Conservation (phyloP, 2,797 vertebrate species). For the Anguilla megastoma region DNA sequence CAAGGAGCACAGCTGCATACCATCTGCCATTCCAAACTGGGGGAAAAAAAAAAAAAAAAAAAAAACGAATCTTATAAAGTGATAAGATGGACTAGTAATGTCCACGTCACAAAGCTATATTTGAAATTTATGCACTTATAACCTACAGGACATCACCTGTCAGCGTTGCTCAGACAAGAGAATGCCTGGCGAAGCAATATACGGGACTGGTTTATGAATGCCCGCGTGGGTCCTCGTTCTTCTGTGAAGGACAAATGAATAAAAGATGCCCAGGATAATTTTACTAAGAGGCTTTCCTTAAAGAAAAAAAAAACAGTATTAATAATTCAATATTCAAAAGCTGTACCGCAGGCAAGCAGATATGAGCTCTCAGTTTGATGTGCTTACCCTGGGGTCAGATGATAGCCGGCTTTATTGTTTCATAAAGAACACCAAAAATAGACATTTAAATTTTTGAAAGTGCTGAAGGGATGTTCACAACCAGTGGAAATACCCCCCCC, state of each 20-base stretch:
- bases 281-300: conserved; percentile 5
- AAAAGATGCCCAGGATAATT: conserved; percentile 15
- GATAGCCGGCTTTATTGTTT: not conserved
- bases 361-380: conserved; percentile 14
- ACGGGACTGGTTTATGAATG: not conserved
- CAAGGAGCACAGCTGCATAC: not conserved
- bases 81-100: not conserved
- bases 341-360: conserved; percentile 10
- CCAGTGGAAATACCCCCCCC: not conserved
- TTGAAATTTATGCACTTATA: not conserved
- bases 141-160: not conserved
- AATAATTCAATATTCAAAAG: conserved; percentile 37
- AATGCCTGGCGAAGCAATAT: not conserved
- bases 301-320: conserved; percentile 15
- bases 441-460: not conserved
- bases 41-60: not conserved
- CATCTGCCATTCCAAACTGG: not conserved
- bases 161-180: not conserved
- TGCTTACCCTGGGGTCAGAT: conserved; percentile 1
- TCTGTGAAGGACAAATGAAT: conserved; percentile 4
- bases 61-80: not conserved
- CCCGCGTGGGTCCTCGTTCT: not conserved
- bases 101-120: not conserved
- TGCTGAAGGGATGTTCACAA: not conserved
- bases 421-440: not conserved